Percentiles rank a stretch among this genome's conserved stretches.
phyloP scores from a whole-genome alignment of 2,113 vertebrate species.

The Laticauda colubrina region DNA sequence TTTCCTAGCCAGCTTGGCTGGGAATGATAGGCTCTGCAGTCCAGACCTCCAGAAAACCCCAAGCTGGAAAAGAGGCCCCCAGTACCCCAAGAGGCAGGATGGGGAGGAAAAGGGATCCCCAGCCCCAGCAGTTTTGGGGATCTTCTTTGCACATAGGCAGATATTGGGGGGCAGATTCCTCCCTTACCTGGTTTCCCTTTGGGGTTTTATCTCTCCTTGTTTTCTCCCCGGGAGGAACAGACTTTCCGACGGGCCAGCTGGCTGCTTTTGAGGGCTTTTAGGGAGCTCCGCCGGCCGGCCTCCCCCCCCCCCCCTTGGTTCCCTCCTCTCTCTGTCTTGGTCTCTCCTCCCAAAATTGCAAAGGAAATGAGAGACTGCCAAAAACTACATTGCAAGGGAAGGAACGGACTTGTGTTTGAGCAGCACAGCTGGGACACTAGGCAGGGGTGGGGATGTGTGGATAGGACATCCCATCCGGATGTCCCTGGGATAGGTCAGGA shows the following conservation, averaged over 20 bases:
- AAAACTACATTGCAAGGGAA: neutral
- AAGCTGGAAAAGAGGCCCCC: neutral
- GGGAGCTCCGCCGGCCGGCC: neutral
- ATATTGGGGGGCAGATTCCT: neutral
- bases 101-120: neutral
- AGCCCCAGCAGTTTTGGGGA: neutral
- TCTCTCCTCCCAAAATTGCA: neutral
- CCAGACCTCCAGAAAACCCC: neutral
- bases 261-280: neutral
- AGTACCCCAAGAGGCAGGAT: neutral
- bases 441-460: neutral
- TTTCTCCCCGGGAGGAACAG: neutral
- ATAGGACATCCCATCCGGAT: neutral
- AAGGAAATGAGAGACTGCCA: slow-evolving; percentile 19
- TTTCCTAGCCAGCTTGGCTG: neutral
- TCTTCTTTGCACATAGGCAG: neutral
- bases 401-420: neutral
- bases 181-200: neutral
- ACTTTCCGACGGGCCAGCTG: too few species aligned
- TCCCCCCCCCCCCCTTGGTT: too few species aligned
- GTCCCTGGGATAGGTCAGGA: neutral
- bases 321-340: neutral
- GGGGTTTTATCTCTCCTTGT: neutral
- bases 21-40: neutral
- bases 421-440: neutral